Conservation (phyloP, 2,797 vertebrate genomes). For the Austrolebias charrua region DNA sequence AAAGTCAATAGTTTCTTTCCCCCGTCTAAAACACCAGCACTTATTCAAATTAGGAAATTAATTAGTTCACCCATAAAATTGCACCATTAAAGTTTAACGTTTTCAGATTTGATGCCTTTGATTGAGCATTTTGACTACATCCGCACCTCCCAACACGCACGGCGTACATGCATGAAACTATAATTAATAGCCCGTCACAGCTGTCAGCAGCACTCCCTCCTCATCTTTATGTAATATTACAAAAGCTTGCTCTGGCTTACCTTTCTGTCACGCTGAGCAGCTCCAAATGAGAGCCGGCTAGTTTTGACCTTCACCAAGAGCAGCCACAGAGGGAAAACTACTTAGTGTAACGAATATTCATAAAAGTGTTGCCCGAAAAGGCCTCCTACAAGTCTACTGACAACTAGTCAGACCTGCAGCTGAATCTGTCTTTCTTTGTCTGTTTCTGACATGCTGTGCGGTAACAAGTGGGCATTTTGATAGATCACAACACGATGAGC, state of each 20-base stretch:
- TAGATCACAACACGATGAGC: not conserved
- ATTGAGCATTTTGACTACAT: slow-evolving; percentile 58
- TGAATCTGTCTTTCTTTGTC: slow-evolving; percentile 6
- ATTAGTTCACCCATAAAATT: slow-evolving; percentile 58
- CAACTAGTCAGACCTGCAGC: slow-evolving; percentile 26
- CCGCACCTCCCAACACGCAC: slow-evolving; percentile 27
- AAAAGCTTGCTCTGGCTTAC: slow-evolving; percentile 68
- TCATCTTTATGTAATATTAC: slow-evolving; percentile 73
- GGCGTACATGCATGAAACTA: slow-evolving; percentile 57
- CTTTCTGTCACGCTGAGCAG: slow-evolving; percentile 71
- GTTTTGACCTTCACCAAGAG: slow-evolving; percentile 77
- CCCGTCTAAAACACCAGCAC: slow-evolving; percentile 21
- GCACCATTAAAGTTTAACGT: slow-evolving; percentile 60
- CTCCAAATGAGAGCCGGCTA: slow-evolving; percentile 70
- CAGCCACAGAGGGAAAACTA: slow-evolving; percentile 59
- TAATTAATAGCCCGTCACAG: slow-evolving; percentile 76
- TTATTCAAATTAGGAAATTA: slow-evolving; percentile 56
- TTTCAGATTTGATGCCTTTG: slow-evolving; percentile 59
- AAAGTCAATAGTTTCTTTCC: slow-evolving; percentile 55
- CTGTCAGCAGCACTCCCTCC: slow-evolving; percentile 67
- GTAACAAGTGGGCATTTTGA: not conserved
- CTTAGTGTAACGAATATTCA: slow-evolving; percentile 63
- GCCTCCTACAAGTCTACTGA: slow-evolving; percentile 41
- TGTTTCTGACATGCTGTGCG: not conserved
- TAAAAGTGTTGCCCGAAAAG: slow-evolving; percentile 34